These are phyloP conservation scores for Eupristina koningsbergeri DNA, from an alignment of 1,140 invertebrate species.

Conservation along the genomic window DNA sequence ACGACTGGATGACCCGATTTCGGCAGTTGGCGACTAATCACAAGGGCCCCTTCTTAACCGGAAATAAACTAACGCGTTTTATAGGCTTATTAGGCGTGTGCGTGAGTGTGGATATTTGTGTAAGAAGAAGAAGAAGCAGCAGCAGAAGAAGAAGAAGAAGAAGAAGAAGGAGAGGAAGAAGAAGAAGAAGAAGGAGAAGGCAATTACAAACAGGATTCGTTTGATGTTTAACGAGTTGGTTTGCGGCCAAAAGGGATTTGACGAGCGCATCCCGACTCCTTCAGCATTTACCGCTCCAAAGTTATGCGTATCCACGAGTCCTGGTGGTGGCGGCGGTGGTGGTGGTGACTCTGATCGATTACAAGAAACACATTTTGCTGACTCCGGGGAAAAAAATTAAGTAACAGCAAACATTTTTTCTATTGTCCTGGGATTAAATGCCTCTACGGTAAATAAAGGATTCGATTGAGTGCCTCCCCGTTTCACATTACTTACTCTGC, in stretches of 20 bases:
- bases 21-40: background rate
- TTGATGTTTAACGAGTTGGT: conserved; percentile 5
- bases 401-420: background rate
- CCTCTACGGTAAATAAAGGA: too few species aligned
- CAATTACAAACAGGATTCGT: background rate
- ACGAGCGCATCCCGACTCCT: background rate
- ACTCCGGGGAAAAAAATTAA: background rate
- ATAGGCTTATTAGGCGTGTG: background rate
- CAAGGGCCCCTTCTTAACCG: background rate
- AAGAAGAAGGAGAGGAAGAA: too few species aligned
- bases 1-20: too few species aligned
- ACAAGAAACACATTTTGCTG: background rate
- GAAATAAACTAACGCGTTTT: background rate
- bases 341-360: conserved; percentile 24
- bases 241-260: background rate
- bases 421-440: background rate
- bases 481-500: background rate
- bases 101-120: background rate
- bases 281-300: conserved; percentile 46
- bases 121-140: too few species aligned
- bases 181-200: conserved; percentile 4
- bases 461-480: too few species aligned
- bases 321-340: too few species aligned
- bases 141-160: too few species aligned
- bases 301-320: background rate